A percentile compares a stretch with the other conserved stretches of the same genome.
These are phyloP conservation scores for Drosophila carrolli DNA, from an alignment of 1,140 invertebrate genomes.

Conservation along the genomic window DNA sequence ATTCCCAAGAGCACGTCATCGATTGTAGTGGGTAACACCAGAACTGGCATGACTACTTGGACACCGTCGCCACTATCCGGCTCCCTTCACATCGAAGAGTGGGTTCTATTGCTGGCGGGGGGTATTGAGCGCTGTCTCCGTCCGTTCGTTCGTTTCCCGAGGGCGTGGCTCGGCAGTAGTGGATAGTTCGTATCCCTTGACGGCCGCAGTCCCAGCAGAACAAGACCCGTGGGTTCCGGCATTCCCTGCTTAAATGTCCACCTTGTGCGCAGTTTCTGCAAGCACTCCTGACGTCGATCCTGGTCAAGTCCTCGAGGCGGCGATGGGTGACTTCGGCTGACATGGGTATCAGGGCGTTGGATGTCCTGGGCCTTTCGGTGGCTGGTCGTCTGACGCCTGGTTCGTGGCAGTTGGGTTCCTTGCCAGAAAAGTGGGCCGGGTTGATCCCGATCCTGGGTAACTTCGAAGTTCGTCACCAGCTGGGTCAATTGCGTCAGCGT, in stretches of 20 bases:
- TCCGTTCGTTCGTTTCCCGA: constrained; percentile 4
- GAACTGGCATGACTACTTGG: not conserved
- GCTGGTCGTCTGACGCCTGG: not conserved
- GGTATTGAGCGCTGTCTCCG: not conserved
- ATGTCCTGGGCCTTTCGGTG: not conserved
- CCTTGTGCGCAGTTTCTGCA: not conserved
- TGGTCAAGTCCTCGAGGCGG: too few relatives aligned
- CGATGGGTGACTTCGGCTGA: not conserved
- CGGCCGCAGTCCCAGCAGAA: constrained; percentile 12
- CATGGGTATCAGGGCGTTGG: not conserved
- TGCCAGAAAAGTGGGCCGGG: not conserved
- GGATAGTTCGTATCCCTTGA: constrained; percentile 1
- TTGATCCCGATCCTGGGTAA: not conserved
- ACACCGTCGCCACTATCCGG: not conserved
- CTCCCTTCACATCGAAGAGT: not conserved
- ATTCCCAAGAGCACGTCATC: not conserved
- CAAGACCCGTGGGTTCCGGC: not conserved
- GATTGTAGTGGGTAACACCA: not conserved
- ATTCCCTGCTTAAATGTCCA: not conserved
- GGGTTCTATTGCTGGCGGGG: not conserved
- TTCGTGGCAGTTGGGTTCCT: not conserved
- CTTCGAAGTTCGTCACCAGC: not conserved
- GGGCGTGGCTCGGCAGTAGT: constrained; percentile 1
- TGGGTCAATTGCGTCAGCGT: too few relatives aligned
- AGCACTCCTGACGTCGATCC: too few relatives aligned